Percentiles rank a stretch among this genome's conserved stretches.
These are phyloP conservation scores for Sinopyrophorus schimmeli DNA, from an alignment of 2,888 invertebrate species.

Conservation along the genomic window DNA sequence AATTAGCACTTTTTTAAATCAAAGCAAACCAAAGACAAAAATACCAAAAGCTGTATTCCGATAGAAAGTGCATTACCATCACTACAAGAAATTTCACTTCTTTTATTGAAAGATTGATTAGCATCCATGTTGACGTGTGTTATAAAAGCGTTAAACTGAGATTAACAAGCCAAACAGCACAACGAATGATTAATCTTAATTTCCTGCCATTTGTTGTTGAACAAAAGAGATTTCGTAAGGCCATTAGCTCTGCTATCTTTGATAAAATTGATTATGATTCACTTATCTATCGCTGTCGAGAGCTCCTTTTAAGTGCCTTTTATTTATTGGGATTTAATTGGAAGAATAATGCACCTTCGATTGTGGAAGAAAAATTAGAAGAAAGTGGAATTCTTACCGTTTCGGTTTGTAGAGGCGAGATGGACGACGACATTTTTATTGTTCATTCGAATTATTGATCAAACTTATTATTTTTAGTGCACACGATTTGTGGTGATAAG, in stretches of 20 bases:
- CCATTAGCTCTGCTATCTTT: too few species aligned
- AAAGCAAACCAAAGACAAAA: too few species aligned
- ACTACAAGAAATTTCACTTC: constrained; percentile 17
- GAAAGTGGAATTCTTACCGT: constrained; percentile 9
- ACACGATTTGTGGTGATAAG: too few species aligned
- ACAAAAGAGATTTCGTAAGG: too few species aligned
- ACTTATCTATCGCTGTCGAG: too few species aligned
- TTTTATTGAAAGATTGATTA: not conserved
- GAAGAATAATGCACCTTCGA: too few species aligned
- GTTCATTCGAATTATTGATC: constrained; percentile 14
- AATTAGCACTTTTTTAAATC: too few species aligned
- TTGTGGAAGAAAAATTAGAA: too few species aligned
- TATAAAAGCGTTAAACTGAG: constrained; percentile 2
- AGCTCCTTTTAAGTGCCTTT: too few species aligned
- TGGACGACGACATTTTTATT: constrained; percentile 17
- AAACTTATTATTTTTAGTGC: too few species aligned
- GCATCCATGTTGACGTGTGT: constrained; percentile 1
- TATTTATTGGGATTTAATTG: too few species aligned
- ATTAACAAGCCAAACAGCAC: not conserved
- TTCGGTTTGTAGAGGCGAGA: constrained; percentile 9
- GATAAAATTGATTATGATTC: too few species aligned
- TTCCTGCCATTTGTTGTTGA: constrained; percentile 12
- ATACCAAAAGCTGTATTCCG: constrained; percentile 20
- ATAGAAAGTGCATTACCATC: constrained; percentile 30
- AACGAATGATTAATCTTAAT: constrained; percentile 15